Evolutionary conservation across 2,797 vertebrate species (phyloP).

Genomic region (Amphiprion clarkii): DNA sequence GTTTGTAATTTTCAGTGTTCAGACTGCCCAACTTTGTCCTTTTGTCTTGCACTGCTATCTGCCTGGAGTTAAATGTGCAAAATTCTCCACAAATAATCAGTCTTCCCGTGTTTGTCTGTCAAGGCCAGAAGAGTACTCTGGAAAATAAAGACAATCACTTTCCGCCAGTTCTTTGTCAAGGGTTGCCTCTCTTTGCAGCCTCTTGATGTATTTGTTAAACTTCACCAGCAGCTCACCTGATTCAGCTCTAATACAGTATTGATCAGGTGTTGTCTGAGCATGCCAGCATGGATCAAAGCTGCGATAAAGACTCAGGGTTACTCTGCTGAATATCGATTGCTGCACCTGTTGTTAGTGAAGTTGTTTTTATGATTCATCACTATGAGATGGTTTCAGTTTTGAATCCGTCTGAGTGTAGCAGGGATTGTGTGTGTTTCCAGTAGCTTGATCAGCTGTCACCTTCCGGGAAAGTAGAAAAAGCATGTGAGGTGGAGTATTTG

Average conservation of each 20-base stretch:
- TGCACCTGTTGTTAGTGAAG: constrained; percentile 27
- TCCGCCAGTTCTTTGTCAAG: not conserved
- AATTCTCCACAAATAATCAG: not conserved
- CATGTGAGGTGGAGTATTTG: constrained; percentile 14
- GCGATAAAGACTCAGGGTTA: constrained; percentile 24
- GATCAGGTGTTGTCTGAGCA: constrained; percentile 46
- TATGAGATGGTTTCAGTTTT: constrained; percentile 23
- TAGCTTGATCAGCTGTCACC: constrained; percentile 42
- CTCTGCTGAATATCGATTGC: constrained; percentile 36
- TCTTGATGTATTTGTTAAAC: constrained; percentile 6
- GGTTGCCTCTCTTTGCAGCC: constrained; percentile 10
- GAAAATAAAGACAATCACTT: not conserved
- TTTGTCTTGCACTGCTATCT: not conserved
- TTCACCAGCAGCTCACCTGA: constrained; percentile 27
- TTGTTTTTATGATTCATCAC: constrained; percentile 41
- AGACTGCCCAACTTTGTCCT: not conserved
- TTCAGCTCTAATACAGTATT: constrained; percentile 46
- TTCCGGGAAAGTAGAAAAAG: constrained; percentile 3
- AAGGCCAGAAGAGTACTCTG: not conserved
- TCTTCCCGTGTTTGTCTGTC: not conserved
- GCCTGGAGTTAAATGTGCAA: not conserved
- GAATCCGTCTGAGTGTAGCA: constrained; percentile 18
- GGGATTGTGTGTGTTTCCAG: constrained; percentile 14
- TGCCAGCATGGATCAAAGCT: constrained; percentile 41
- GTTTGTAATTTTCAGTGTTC: not conserved